Evolutionary conservation across 2,797 vertebrate genomes (phyloP).

Genomic region (Channa striata): DNA sequence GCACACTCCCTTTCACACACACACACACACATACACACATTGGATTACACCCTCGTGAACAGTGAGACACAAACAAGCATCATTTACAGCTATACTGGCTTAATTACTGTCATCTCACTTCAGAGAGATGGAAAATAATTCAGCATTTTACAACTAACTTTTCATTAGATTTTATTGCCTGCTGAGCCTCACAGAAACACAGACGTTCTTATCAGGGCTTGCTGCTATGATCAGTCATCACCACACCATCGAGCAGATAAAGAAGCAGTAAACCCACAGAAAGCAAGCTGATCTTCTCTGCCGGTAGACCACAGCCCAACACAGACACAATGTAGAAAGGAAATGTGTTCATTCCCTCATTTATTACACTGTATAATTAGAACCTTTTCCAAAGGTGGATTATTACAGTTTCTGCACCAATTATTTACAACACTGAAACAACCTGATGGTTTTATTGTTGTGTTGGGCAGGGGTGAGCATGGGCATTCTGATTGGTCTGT

Average conservation of each 20-base stretch:
- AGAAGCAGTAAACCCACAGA: conserved; percentile 66
- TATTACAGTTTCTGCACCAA: neutral
- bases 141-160: conserved; percentile 73
- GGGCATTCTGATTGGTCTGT: no score
- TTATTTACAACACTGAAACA: no score
- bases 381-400: neutral
- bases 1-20: conserved; percentile 23
- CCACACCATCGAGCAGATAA: conserved; percentile 67
- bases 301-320: conserved; percentile 14
- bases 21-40: conserved; percentile 12
- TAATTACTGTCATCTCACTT: conserved; percentile 60
- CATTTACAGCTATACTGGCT: conserved; percentile 42
- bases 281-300: conserved; percentile 67
- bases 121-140: conserved; percentile 45
- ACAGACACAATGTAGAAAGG: conserved; percentile 12
- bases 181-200: conserved; percentile 64
- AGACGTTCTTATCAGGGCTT: conserved; percentile 56
- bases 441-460: no score
- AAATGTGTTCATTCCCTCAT: conserved; percentile 14
- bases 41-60: conserved; percentile 19
- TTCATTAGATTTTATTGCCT: conserved; percentile 77
- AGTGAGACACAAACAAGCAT: conserved; percentile 25
- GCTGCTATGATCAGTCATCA: conserved; percentile 69
- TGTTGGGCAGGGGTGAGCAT: no score
- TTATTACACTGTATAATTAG: neutral